Conservation (phyloP, 2,797 vertebrate genomes). For the Lerista edwardsae region DNA sequence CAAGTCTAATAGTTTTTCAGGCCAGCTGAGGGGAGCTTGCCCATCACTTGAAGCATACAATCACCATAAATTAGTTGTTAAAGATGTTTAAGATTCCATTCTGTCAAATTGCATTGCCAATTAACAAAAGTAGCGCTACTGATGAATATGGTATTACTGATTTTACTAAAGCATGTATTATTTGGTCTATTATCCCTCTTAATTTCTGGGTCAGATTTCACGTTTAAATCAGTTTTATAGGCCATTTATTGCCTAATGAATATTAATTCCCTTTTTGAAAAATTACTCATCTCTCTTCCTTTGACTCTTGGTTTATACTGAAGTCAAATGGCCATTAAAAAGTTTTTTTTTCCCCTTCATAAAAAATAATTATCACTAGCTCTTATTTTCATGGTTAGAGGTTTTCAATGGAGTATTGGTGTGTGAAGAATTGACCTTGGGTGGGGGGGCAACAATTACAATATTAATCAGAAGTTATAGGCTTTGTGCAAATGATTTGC, state of each 20-base stretch:
- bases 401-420: slow-evolving; percentile 47
- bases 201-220: slow-evolving; percentile 62
- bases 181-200: slow-evolving; percentile 66
- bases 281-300: slow-evolving; percentile 28
- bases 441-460: neutral
- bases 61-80: slow-evolving; percentile 48
- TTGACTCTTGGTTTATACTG: slow-evolving; percentile 48
- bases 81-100: slow-evolving; percentile 37
- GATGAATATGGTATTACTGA: slow-evolving; percentile 57
- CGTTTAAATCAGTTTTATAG: slow-evolving; percentile 68
- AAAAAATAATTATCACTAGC: slow-evolving; percentile 55
- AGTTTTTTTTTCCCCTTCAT: slow-evolving; percentile 39
- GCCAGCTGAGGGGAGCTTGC: neutral
- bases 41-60: slow-evolving; percentile 45
- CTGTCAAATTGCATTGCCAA: slow-evolving; percentile 27
- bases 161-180: slow-evolving; percentile 52
- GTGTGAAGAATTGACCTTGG: slow-evolving; percentile 22
- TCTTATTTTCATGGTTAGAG: slow-evolving; percentile 51
- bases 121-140: slow-evolving; percentile 34
- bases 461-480: slow-evolving; percentile 45
- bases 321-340: slow-evolving; percentile 54
- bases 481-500: slow-evolving; percentile 44
- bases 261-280: slow-evolving; percentile 60
- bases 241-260: slow-evolving; percentile 46
- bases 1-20: neutral